These are phyloP conservation scores for Psittacus erithacus DNA, from an alignment of 2,113 vertebrate species.

Conservation along the genomic window DNA sequence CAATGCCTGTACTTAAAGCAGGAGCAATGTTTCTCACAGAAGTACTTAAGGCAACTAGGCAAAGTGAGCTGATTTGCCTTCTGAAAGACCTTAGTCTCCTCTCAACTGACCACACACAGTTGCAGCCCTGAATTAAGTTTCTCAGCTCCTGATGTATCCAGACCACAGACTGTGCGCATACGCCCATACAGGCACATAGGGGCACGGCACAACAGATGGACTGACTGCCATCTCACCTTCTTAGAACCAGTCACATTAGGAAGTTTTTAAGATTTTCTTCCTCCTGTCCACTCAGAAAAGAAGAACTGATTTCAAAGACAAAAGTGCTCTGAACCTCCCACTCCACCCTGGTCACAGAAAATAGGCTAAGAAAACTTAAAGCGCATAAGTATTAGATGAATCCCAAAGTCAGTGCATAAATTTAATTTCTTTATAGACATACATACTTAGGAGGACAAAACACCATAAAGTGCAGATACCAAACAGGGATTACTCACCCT, in stretches of 20 bases:
- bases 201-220: background rate
- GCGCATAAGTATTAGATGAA: background rate
- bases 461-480: background rate
- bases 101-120: background rate
- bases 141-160: background rate
- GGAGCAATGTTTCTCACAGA: background rate
- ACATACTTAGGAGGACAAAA: background rate
- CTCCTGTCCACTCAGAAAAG: background rate
- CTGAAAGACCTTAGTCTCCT: background rate
- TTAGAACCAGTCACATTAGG: background rate
- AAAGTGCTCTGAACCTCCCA: background rate
- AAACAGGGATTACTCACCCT: slow-evolving; percentile 81
- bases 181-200: background rate
- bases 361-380: background rate
- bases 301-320: background rate
- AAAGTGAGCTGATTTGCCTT: background rate
- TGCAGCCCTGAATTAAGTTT: background rate
- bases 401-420: background rate
- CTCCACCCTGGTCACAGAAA: background rate
- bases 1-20: background rate
- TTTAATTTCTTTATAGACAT: background rate
- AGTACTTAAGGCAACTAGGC: background rate
- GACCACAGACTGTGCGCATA: rapidly evolving
- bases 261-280: background rate
- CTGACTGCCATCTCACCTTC: background rate